phyloP scores from a whole-genome alignment of 2,797 vertebrate genomes.

The Typhlichthys eigenmanni region DNA sequence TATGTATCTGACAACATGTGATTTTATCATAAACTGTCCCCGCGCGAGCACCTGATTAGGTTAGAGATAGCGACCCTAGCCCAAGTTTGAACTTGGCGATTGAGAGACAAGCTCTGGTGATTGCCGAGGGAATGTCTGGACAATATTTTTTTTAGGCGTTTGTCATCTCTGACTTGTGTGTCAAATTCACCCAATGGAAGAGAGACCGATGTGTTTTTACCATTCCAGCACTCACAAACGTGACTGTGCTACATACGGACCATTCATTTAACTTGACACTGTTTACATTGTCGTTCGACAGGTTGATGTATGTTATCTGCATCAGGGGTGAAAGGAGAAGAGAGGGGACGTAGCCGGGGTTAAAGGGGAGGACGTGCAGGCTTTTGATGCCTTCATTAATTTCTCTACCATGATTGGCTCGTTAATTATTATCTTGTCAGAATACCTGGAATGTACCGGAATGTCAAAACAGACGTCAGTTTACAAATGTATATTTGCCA shows the following conservation, averaged over 20 bases:
- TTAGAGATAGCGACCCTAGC: neutral
- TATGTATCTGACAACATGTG: conserved; percentile 12
- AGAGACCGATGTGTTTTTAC: conserved; percentile 6
- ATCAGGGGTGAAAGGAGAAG: conserved; percentile 37
- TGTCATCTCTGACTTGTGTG: conserved; percentile 4
- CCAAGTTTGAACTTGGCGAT: neutral
- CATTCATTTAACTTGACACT: conserved; percentile 56
- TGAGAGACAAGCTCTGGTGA: conserved; percentile 7
- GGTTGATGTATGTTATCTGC: conserved; percentile 53
- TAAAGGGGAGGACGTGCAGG: conserved; percentile 34
- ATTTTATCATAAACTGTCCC: conserved; percentile 16
- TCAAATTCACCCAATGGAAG: conserved; percentile 9
- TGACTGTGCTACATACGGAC: conserved; percentile 19
- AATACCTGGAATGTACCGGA: conserved; percentile 30
- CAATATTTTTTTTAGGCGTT: conserved; percentile 1
- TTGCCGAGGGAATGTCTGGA: neutral
- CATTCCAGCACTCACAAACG: conserved; percentile 4
- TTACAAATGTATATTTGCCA: too few relatives aligned
- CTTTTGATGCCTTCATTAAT: conserved; percentile 48
- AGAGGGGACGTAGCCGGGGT: conserved; percentile 40
- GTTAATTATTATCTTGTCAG: conserved; percentile 52
- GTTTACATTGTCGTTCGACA: conserved; percentile 55
- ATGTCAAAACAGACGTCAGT: neutral
- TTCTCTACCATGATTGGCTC: conserved; percentile 32
- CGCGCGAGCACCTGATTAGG: neutral